Evolutionary conservation across 2,113 vertebrate genomes (phyloP), one percentile per base, ranked within the genome.

Genomic region (Scomber japonicus): DNA sequence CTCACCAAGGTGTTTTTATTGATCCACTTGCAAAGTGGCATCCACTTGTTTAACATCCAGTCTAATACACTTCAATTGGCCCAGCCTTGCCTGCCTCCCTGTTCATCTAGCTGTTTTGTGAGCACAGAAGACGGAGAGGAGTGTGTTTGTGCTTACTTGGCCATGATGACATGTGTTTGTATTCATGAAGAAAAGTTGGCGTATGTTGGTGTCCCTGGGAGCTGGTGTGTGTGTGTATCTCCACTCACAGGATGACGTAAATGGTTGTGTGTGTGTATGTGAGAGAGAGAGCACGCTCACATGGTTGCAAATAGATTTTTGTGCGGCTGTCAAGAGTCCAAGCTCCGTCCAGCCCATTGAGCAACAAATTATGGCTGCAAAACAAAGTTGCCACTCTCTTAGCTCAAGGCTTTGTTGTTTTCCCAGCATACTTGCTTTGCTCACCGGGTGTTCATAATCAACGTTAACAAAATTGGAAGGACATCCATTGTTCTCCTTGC

Each of bases 21-120:
- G 91, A 93, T 92, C 82, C 11, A 0, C 68, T 86, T 35, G 71
- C 73, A 87, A 93, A 91, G 84, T 85, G 90, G 71, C 83, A 57
- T 86, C 81, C 76, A 81, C 86, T 90, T 91, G 89, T 89, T 93
- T 88, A 92, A 90, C 90, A 89, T 81, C 89, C 77, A 80, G 44
- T 72, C 85, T 89, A 69, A 89, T 88, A 44, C 83, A 69, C 85
- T 88, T 86, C 62, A 89, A 60, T 83, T 70, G 77, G 76, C 51
- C 54, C 66, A 46, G 54, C 77, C 83, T 82, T 44, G 66, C 72
- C 27, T 13, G 61, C 53, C 65, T 75, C 68, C 50, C 51, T 68
- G 61, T 11, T 27, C 24, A 27, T 27, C 13, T 68, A 12, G 6
- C 51, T 24, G 50, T 59, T 78, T 69, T 57, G 71, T 51, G 77